Conservation (phyloP, 2,888 invertebrate genomes). For the Myathropa florea region DNA sequence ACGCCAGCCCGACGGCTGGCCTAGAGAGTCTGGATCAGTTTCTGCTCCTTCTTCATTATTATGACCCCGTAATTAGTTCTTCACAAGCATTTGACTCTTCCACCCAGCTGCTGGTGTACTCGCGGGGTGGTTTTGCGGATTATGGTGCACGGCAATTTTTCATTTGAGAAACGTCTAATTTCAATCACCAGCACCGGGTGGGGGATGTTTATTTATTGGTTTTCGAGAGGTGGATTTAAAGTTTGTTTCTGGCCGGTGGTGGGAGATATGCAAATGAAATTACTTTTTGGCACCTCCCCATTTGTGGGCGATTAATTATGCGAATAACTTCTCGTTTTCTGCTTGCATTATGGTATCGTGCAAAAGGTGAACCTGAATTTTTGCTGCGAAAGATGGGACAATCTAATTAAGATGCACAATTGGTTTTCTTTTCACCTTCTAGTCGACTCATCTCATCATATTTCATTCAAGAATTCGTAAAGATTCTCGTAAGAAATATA, state of each 20-base stretch:
- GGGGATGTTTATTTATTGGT: conserved; percentile 25
- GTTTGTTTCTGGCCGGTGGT: conserved; percentile 3
- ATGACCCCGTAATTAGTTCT: conserved; percentile 58
- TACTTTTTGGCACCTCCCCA: background rate
- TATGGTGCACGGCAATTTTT: conserved; percentile 17
- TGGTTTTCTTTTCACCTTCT: background rate
- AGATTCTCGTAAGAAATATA: too few species aligned
- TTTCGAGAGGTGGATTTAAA: conserved; percentile 21
- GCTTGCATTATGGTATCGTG: background rate
- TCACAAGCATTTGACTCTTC: conserved; percentile 21
- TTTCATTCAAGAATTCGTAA: too few species aligned
- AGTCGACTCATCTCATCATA: background rate
- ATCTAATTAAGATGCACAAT: background rate
- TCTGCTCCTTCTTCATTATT: conserved; percentile 38
- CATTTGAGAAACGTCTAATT: conserved; percentile 3
- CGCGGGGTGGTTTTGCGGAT: background rate
- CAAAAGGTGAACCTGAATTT: background rate
- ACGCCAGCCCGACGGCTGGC: background rate
- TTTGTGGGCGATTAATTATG: background rate
- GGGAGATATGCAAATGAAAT: conserved; percentile 32
- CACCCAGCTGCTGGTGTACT: background rate
- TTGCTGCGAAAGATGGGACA: background rate
- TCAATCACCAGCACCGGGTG: background rate
- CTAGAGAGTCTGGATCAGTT: background rate
- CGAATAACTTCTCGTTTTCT: background rate